A percentile compares a stretch with the other conserved stretches of the same genome.
Conservation (phyloP, 2,113 vertebrate genomes). For the Merops nubicus region DNA sequence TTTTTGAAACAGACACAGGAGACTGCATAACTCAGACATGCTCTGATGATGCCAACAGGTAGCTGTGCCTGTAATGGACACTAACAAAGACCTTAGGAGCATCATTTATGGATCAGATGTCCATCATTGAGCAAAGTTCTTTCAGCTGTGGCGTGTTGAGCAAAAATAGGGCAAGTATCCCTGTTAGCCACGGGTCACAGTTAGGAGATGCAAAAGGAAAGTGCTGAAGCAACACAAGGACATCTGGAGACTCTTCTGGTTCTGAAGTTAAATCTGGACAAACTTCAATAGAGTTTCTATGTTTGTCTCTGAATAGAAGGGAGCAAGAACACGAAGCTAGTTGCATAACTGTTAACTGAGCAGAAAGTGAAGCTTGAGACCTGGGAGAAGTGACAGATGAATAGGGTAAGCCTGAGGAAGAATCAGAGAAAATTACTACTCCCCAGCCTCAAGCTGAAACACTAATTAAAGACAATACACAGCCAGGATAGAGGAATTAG, state of each 20-base stretch:
- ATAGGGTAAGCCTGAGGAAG: neutral
- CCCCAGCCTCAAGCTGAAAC: constrained; percentile 44
- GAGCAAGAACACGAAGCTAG: neutral
- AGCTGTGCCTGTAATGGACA: neutral
- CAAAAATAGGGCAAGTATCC: neutral
- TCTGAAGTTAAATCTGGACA: constrained; percentile 10
- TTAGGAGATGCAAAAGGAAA: neutral
- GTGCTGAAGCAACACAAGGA: neutral
- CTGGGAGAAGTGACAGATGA: constrained; percentile 31
- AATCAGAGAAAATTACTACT: constrained; percentile 48
- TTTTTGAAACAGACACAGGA: neutral
- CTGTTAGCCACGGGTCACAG: neutral
- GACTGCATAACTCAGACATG: neutral
- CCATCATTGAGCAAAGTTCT: neutral
- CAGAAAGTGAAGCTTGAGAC: constrained; percentile 3
- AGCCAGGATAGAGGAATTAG: constrained; percentile 10
- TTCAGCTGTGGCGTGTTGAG: neutral
- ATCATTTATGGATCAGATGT: neutral
- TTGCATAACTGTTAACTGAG: constrained; percentile 13
- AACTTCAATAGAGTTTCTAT: neutral
- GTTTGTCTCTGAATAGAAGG: neutral
- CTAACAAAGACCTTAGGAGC: neutral
- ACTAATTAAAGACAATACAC: constrained; percentile 55
- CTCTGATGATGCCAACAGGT: neutral
- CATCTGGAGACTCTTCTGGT: neutral